Percentiles rank a stretch among this genome's conserved stretches.
Conservation (phyloP, 1,140 invertebrate species). For the Meloidogyne hapla region DNA sequence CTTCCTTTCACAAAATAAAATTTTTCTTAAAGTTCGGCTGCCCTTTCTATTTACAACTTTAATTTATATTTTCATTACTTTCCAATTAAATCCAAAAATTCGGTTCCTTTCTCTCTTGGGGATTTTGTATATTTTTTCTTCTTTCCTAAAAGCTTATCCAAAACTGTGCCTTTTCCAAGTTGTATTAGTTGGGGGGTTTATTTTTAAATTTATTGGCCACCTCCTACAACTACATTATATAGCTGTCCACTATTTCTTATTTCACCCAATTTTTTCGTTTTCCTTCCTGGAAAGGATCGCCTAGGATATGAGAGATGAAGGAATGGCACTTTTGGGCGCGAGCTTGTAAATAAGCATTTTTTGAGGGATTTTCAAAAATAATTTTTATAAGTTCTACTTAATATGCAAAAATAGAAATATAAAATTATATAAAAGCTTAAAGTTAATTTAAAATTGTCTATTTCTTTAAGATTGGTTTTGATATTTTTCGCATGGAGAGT, state of each 20-base stretch:
- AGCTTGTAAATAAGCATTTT: too few relatives aligned
- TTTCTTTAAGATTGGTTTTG: too few relatives aligned
- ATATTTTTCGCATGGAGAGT: too few relatives aligned
- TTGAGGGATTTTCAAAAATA: too few relatives aligned
- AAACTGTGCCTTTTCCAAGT: neutral
- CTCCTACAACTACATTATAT: neutral
- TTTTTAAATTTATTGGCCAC: neutral
- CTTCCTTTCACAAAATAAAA: neutral
- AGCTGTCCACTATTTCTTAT: neutral
- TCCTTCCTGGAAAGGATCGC: neutral
- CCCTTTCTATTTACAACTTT: neutral
- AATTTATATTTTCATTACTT: neutral
- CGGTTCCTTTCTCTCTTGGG: neutral
- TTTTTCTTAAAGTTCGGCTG: neutral
- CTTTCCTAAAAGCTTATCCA: neutral
- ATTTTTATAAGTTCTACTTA: too few relatives aligned
- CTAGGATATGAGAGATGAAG: neutral
- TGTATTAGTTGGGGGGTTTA: neutral
- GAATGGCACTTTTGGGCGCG: neutral
- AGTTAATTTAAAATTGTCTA: too few relatives aligned
- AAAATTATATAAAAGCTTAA: too few relatives aligned
- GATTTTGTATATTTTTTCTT: neutral
- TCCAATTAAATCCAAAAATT: slow-evolving; percentile 6
- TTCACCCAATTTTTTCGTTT: neutral
- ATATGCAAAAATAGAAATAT: too few relatives aligned